phyloP scores from a whole-genome alignment of 23 tunicate genomes.

The Ciona savignyi region DNA sequence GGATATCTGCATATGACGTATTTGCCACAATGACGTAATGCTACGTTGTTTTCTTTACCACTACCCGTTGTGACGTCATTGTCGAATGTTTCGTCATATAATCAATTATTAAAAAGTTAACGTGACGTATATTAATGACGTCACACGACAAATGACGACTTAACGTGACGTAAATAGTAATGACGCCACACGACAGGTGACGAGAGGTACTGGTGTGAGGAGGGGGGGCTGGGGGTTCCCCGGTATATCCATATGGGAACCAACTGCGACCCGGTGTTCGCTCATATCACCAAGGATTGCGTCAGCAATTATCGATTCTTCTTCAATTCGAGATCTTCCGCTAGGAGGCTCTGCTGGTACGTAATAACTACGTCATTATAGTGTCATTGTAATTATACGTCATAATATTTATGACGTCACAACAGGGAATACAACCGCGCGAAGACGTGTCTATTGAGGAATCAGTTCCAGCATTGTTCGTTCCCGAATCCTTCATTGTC shows the following conservation, averaged over 20 bases:
- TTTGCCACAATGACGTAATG: no score
- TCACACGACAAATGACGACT: no score
- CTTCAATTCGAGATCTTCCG: conserved; percentile 14
- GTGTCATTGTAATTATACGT: not conserved
- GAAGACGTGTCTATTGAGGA: conserved; percentile 20
- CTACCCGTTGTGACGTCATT: not conserved
- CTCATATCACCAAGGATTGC: conserved; percentile 31
- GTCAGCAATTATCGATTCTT: conserved; percentile 8
- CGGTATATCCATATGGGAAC: conserved; percentile 9
- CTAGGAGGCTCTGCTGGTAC: conserved; percentile 27
- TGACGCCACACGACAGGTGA: no score
- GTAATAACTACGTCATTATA: not conserved
- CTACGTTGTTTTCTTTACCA: not conserved
- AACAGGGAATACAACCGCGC: conserved; percentile 45
- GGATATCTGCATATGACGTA: no score
- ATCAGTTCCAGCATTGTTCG: conserved; percentile 20
- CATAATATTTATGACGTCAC: not conserved
- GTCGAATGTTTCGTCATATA: not conserved
- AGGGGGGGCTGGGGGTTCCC: conserved; percentile 25
- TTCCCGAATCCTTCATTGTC: conserved; percentile 11
- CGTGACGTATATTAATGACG: no score
- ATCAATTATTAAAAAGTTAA: no score
- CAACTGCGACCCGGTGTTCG: conserved; percentile 28
- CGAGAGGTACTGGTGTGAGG: conserved; percentile 25
- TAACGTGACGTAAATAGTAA: no score